Evolutionary conservation across 2,113 vertebrate genomes (phyloP).

Genomic region (Hippoglossus stenolepis): DNA sequence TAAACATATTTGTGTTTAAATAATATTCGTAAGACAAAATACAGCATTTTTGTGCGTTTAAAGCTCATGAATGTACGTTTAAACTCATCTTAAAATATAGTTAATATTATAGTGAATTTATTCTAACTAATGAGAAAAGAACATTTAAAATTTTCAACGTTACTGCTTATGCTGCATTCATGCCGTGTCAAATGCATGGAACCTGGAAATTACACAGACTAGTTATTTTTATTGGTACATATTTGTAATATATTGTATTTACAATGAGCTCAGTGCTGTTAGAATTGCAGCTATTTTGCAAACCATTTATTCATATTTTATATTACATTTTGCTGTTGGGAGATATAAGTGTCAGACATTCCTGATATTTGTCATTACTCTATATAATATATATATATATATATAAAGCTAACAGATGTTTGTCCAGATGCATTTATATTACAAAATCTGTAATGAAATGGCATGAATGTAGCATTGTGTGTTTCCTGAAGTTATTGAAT

Average conservation of each 20-base stretch:
- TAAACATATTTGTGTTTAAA: neutral
- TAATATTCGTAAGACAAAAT: neutral
- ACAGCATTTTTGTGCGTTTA: constrained; percentile 18
- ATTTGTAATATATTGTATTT: neutral
- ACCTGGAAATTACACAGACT: too few relatives aligned
- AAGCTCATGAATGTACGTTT: constrained; percentile 14
- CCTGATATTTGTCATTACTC: neutral
- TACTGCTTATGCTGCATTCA: constrained; percentile 20
- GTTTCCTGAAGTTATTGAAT: neutral
- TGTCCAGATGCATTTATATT: neutral
- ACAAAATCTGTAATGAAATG: constrained; percentile 2
- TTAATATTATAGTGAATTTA: constrained; percentile 5
- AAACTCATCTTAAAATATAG: constrained; percentile 12
- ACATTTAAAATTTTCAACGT: neutral
- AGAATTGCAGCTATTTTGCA: neutral
- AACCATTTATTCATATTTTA: neutral
- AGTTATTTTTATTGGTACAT: neutral
- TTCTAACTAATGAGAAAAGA: constrained; percentile 2
- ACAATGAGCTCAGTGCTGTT: neutral
- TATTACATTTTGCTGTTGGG: neutral
- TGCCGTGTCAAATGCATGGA: neutral
- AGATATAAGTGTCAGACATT: neutral
- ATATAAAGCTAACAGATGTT: neutral
- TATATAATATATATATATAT: neutral
- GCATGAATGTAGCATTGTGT: constrained; percentile 11